Base-by-base conservation (phyloP, 1,140 invertebrate species). In the Zaprionus kolodkinae region DNA sequence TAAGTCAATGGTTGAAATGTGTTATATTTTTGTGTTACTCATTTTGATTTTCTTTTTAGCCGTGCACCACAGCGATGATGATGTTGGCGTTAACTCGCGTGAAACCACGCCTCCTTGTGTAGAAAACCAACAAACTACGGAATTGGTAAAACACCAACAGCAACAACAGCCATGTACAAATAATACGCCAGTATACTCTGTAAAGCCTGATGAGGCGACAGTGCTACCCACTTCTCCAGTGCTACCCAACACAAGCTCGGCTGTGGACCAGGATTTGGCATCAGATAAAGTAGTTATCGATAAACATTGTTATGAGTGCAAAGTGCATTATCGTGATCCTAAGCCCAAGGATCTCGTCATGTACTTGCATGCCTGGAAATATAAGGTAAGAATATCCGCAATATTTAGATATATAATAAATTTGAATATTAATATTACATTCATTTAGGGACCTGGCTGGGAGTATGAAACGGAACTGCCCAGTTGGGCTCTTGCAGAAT, bases 361-460 rank as follows among this genome's bases (percentile, higher is more conserved):
- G 97, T 99, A 98, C 93, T 94, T 99, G 13, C 98, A 99, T 93
- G 98, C 98, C 15, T 97, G 97, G 95, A 96, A 96, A 87, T 99
- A 99, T 92, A 96, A 96, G 94, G 96, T 95, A 82, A 96, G 73
- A 50, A 6, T 27, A 15, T 0, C 0, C 33, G 3, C 13, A 9
- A 1, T 0, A 9, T 9, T 1, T n/a, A n/a, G 38, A 45, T 10
- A 36, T 33, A 43, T 7, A 3, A 1, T 13, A 52, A 15, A n/a
- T 40, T 11, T 0, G 10, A 60, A 30, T 30, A 10, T 55, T 64
- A 56, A 25, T 40, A 33, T 67, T 15, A 12, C 11, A 21, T 66
- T 17, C 21, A 17, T 62, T 56, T 91, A 97, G 96, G 97, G 97
- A 50, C 96, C 97, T 38, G 97, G 96, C 25, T 98, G 97, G 97